Evolutionary conservation across 1,140 invertebrate genomes (phyloP), one percentile per base, ranked within the genome.

Genomic region (Acromyrmex heyeri): DNA sequence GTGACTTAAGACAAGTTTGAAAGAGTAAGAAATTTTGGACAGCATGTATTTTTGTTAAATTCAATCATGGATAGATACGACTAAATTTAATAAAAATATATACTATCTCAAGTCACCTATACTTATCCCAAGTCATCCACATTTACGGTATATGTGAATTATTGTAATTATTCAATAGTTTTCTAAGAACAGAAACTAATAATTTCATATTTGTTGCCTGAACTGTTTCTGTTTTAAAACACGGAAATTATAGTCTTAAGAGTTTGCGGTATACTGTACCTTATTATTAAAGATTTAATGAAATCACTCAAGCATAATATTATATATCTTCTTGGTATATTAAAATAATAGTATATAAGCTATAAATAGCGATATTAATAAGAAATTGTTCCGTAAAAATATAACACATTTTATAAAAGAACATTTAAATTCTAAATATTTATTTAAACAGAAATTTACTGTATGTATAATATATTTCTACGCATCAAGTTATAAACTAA

Each of bases 161-260:
- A 61, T 70, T 50, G 10, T 75, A 16, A 12, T 53, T 21, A 7
- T 18, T 69, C 27, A 24, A 10, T n/a, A 65, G 0, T 18, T 44
- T 59, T 24, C 18, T 24, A 2, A 24, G 8, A 3, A 44, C 18
- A 16, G 18, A 48, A 62, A 44, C 10, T 44, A 34, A 57, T 73
- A 65, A 79, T 34, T 67, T 69, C 30, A 34, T 50, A 34, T 67
- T 79, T 8, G n/a, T 69, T 69, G n/a, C 8, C 3, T 53, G n/a
- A 21, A 38, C 30, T 59, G 1, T 64, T 67, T 10, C 18, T 77
- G 16, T 38, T 76, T 59, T 5, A 77, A 44, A 38, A 65, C 18
- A 64, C n/a, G 24, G 5, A 76, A 78, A 50, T 65, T 78, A 48
- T 50, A 30, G 24, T 64, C 38, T 78, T 64, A n/a, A 34, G 21